phyloP scores from a whole-genome alignment of 2,888 invertebrate species.

The Aphrophora alni region DNA sequence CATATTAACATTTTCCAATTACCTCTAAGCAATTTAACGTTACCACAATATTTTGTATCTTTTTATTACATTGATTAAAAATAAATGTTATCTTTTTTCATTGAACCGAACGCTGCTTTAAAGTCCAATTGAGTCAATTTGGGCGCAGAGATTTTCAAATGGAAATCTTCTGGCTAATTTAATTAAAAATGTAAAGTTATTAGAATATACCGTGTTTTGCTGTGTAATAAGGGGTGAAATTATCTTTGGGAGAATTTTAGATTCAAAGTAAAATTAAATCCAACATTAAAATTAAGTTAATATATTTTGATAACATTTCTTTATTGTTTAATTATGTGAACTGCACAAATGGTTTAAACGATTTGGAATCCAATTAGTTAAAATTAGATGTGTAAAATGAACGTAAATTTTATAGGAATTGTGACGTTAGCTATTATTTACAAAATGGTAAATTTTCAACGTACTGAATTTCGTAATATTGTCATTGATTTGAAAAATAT shows the following conservation, averaged over 20 bases:
- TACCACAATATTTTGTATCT: not conserved
- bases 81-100: not conserved
- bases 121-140: not conserved
- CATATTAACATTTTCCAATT: not conserved
- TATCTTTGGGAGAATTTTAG: not conserved
- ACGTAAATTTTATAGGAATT: too few relatives aligned
- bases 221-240: not conserved
- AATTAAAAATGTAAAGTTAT: not conserved
- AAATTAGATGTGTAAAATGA: too few relatives aligned
- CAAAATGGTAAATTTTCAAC: too few relatives aligned
- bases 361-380: too few relatives aligned
- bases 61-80: not conserved
- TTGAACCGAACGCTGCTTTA: not conserved
- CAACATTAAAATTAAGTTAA: too few relatives aligned
- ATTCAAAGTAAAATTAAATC: too few relatives aligned
- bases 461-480: too few relatives aligned
- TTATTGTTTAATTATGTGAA: too few relatives aligned
- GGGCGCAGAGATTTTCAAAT: not conserved
- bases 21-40: not conserved
- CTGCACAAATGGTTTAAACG: too few relatives aligned
- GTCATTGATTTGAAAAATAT: too few relatives aligned
- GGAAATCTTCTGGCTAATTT: not conserved
- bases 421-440: too few relatives aligned
- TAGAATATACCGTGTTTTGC: not conserved
- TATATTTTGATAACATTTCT: too few relatives aligned